Evolutionary conservation across 1,140 invertebrate species (phyloP), one percentile per base, ranked within the genome.

Genomic region (Halictus rubicundus): DNA sequence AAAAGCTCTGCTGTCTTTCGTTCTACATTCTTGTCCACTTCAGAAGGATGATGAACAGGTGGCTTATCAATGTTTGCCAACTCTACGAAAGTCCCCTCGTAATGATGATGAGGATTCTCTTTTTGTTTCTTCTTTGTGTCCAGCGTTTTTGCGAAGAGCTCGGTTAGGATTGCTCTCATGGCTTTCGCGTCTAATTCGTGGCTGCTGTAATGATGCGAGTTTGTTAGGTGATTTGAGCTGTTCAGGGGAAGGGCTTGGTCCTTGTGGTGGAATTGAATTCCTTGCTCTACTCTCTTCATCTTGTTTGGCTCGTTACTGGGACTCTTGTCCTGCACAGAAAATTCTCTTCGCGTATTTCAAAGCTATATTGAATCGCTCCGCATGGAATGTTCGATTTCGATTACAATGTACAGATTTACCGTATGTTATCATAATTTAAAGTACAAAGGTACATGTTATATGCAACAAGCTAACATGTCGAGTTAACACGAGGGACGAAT

Each of bases 281-380:
- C 92, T 46, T 90, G 86, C 8, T 90, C 85, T 21, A 91, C 92
- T 21, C 93, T 84, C 77, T 92, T 93, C 94, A 94, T 94, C 54
- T 92, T 87, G 19, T 92, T 88, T 0, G 94, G 93, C 27, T 89
- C 81, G 78, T 94, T 94, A 7, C 91, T 92, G 39, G 89, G 78
- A 42, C 90, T 86, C 21, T 86, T 74, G 27, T 79, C 68, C 90
- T 91, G 46, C 37, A 57, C 78, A 52, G 64, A 54, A 42, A 42
- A 7, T 42, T 42, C 39, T 7, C 0, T 42, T 42, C 39, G 7
- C 10, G 39, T 42, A 42, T 42, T 7, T n/a, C n/a, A n/a, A 42
- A 9, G 7, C 39, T 42, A 9, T 42, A 0, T 8, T 42, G 7
- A 7, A 42, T 9, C 39, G 6, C 39, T 8, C 10, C 39, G 37